phyloP scores from a whole-genome alignment of 2,888 invertebrate species.

The Scotopteryx bipunctaria region DNA sequence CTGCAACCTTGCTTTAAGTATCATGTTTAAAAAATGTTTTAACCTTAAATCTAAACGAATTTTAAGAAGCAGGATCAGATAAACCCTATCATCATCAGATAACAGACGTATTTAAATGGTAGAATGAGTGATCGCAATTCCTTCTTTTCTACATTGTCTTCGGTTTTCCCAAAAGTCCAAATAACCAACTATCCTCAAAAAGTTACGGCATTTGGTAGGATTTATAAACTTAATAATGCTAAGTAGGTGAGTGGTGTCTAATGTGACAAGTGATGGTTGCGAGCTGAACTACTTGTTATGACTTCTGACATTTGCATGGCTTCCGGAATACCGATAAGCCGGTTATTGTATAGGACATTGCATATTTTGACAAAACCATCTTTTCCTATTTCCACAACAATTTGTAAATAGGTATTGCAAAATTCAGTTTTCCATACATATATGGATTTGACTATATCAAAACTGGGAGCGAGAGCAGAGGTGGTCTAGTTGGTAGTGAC shows the following conservation, averaged over 20 bases:
- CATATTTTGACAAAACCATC: conserved; percentile 3
- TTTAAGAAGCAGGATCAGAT: no score
- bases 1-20: conserved; percentile 34
- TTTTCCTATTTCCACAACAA: background rate
- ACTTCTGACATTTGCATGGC: conserved; percentile 65
- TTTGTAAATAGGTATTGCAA: background rate
- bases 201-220: background rate
- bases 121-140: background rate
- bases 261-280: conserved; percentile 26
- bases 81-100: no score
- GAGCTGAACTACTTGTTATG: conserved; percentile 53
- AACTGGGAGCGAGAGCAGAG: no score
- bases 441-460: background rate
- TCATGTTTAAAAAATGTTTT: conserved; percentile 13
- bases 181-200: no score
- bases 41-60: no score
- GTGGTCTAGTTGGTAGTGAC: no score
- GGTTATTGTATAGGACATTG: conserved; percentile 9
- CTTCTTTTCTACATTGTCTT: background rate
- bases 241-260: conserved; percentile 3
- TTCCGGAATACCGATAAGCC: conserved; percentile 42
- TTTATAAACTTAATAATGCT: background rate
- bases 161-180: no score
- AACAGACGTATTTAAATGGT: no score
- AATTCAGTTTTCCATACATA: background rate